Evolutionary conservation across 2,797 vertebrate species (phyloP), one percentile per base, ranked within the genome.

Genomic region (Sorex maritimensis): DNA sequence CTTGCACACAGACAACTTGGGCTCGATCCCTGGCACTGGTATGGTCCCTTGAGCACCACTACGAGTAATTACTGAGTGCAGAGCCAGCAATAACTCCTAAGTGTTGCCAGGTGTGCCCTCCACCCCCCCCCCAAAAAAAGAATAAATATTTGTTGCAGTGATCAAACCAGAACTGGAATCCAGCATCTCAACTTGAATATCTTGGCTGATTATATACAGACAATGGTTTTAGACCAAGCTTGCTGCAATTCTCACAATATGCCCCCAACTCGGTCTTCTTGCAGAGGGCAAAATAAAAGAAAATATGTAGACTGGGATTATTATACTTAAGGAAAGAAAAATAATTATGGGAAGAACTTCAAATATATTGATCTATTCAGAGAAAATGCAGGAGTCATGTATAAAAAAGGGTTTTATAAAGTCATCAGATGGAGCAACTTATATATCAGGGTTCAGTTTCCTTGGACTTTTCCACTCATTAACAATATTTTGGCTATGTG

Each of bases 391-490:
- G 4, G 28, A 83, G 14, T 15, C 5, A 58, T 58, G 75, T 89
- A 92, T 91, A 90, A 63, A 75, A 79, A 78, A 65, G 24, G 67
- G n/a, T 13, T 88, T 81, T 68, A n/a, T 71, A 90, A 84, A 80
- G 65, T 75, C 38, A 90, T 55, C 23, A 68, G 83, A 85, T 11
- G 19, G 6, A 73, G 78, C 9, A 84, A 74, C 74, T 84, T 92
- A 61, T 24, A 87, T 83, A 71, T 55, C 81, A 61, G 44, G 84
- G 61, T 79, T 86, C 28, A 8, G 4, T 38, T 81, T 86, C 46
- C 34, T 80, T 71, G 46, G 41, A 80, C 61, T 71, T 86, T 87
- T 75, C 79, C 55, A 61, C 52, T 74, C 63, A 49, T 14, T 52
- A 85, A 15, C 38, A 88, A 46, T 93, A 34, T 78, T 85, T 79